Conservation (phyloP, 2,888 invertebrate species). For the Megastigmus dorsalis region DNA sequence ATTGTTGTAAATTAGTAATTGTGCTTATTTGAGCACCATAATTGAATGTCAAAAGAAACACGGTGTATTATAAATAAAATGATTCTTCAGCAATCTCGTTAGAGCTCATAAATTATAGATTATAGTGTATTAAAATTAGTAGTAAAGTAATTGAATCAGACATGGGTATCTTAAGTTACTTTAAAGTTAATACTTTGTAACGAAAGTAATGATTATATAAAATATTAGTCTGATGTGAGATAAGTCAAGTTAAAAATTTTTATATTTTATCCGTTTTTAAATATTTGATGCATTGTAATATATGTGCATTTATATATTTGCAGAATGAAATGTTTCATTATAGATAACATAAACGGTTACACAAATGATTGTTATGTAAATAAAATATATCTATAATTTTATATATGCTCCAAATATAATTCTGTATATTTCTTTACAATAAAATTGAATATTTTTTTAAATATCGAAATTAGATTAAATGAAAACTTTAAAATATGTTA, state of each 20-base stretch:
- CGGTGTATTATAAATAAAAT: constrained; percentile 17
- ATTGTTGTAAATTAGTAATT: constrained; percentile 3
- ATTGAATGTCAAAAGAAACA: constrained; percentile 14
- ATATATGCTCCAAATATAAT: neutral
- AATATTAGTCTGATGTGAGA: too few relatives aligned
- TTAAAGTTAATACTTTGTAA: neutral
- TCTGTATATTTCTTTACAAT: constrained; percentile 7
- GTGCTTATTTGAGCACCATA: constrained; percentile 5
- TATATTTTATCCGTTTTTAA: too few relatives aligned
- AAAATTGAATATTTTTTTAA: too few relatives aligned
- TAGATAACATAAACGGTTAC: neutral
- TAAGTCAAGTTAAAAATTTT: neutral
- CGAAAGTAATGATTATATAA: too few relatives aligned
- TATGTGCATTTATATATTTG: too few relatives aligned
- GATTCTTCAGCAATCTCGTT: constrained; percentile 2
- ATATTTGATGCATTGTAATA: too few relatives aligned
- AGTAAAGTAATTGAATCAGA: neutral
- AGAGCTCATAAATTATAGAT: constrained; percentile 22
- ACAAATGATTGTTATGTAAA: neutral
- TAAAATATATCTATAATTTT: neutral
- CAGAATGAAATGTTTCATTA: too few relatives aligned
- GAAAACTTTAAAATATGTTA: too few relatives aligned
- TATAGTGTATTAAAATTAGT: constrained; percentile 4
- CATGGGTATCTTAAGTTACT: constrained; percentile 16
- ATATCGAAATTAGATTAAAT: too few relatives aligned